Evolutionary conservation across 2,797 vertebrate genomes (phyloP).

Genomic region (Otolemur crassicaudatus): DNA sequence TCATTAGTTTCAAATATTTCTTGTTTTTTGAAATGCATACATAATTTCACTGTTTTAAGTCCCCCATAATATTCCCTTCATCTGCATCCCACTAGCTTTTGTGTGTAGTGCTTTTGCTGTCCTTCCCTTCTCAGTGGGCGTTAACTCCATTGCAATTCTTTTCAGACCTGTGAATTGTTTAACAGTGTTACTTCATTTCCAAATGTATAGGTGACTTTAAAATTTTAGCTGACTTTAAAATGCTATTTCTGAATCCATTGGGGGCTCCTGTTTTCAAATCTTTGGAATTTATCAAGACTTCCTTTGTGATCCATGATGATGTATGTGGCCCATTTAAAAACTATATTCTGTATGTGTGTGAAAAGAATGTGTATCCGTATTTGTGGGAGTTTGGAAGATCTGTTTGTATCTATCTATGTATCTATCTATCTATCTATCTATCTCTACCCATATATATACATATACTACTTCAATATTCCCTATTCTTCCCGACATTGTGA

Average conservation of each 20-base stretch:
- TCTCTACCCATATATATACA: not conserved
- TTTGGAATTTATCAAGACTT: slow-evolving; percentile 40
- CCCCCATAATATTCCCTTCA: not conserved
- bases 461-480: not conserved
- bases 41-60: not conserved
- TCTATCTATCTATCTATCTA: too few species aligned
- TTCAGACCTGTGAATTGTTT: slow-evolving; percentile 59
- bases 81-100: not conserved
- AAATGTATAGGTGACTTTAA: not conserved
- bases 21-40: not conserved
- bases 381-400: not conserved
- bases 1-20: not conserved
- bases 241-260: slow-evolving; percentile 36
- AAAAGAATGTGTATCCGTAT: not conserved
- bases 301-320: slow-evolving; percentile 14
- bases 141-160: slow-evolving; percentile 43
- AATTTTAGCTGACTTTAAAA: slow-evolving; percentile 52
- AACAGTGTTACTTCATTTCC: slow-evolving; percentile 44
- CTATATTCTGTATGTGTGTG: not conserved
- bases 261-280: slow-evolving; percentile 37
- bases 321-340: not conserved
- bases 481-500: not conserved
- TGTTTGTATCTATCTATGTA: too few species aligned
- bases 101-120: not conserved
- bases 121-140: not conserved